These are phyloP conservation scores for Amiota minor DNA, from an alignment of 2,888 invertebrate genomes.

Conservation along the genomic window DNA sequence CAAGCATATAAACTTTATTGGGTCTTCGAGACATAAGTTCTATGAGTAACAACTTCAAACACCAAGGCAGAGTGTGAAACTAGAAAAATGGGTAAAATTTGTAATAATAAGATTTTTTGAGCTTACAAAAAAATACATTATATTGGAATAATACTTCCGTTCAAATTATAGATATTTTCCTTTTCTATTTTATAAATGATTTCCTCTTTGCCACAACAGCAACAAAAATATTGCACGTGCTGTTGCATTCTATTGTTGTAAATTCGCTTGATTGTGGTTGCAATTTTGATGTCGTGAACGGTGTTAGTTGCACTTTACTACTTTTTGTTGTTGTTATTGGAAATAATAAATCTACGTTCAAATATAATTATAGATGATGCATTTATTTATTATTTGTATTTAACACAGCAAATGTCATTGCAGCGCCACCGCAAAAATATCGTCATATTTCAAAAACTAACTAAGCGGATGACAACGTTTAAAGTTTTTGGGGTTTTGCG, in stretches of 20 bases:
- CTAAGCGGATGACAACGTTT: conserved; percentile 28
- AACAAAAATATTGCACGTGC: conserved; percentile 17
- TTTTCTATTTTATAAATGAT: neutral
- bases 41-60: too few relatives aligned
- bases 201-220: neutral
- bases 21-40: too few relatives aligned
- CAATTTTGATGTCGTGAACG: conserved; percentile 15
- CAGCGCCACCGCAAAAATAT: conserved; percentile 5
- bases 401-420: conserved; percentile 18
- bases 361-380: conserved; percentile 27
- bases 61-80: too few relatives aligned
- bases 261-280: neutral
- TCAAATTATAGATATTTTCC: neutral
- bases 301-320: conserved; percentile 37
- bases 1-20: too few relatives aligned
- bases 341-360: conserved; percentile 13
- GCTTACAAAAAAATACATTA: too few relatives aligned
- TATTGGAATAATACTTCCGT: conserved; percentile 6
- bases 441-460: neutral
- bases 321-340: conserved; percentile 3
- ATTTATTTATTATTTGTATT: neutral
- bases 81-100: too few relatives aligned
- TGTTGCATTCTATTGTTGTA: neutral
- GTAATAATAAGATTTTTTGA: too few relatives aligned
- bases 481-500: conserved; percentile 13